Conservation (phyloP, 2,888 invertebrate genomes). For the Drosophila suboccidentalis region DNA sequence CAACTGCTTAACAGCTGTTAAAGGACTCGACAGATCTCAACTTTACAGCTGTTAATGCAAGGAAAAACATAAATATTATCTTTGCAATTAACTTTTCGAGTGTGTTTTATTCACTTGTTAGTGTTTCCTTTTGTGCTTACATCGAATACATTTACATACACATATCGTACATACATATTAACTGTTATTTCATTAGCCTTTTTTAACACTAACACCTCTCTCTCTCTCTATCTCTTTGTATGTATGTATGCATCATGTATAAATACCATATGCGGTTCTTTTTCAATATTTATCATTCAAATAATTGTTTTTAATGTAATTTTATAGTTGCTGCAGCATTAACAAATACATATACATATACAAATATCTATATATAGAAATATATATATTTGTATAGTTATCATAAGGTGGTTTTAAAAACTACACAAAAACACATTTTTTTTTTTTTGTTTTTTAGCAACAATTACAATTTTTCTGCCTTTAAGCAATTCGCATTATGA, state of each 20-base stretch:
- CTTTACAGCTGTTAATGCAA: slow-evolving; percentile 2
- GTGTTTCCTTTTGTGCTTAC: slow-evolving; percentile 48
- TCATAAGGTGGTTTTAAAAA: slow-evolving; percentile 52
- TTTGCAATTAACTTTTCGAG: background rate
- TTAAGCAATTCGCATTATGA: slow-evolving; percentile 44
- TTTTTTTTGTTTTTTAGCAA: slow-evolving; percentile 48
- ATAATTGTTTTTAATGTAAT: slow-evolving; percentile 13
- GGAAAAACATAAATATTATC: slow-evolving; percentile 1
- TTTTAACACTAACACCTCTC: slow-evolving; percentile 4
- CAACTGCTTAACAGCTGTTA: slow-evolving; percentile 23
- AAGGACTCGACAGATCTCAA: background rate
- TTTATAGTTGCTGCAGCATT: slow-evolving; percentile 36
- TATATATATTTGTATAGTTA: slow-evolving; percentile 19
- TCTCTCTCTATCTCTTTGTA: background rate
- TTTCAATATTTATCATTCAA: slow-evolving; percentile 9
- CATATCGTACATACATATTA: slow-evolving; percentile 16
- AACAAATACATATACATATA: slow-evolving; percentile 37
- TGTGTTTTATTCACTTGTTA: slow-evolving; percentile 2
- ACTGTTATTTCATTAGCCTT: slow-evolving; percentile 28
- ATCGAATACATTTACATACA: slow-evolving; percentile 40
- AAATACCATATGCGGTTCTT: slow-evolving; percentile 9
- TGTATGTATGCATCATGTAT: slow-evolving; percentile 18
- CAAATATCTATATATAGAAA: slow-evolving; percentile 16
- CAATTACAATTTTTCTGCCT: slow-evolving; percentile 54
- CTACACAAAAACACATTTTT: slow-evolving; percentile 72